Base-by-base conservation (phyloP, 1,140 invertebrate species). In the Neodiprion fabricii region DNA sequence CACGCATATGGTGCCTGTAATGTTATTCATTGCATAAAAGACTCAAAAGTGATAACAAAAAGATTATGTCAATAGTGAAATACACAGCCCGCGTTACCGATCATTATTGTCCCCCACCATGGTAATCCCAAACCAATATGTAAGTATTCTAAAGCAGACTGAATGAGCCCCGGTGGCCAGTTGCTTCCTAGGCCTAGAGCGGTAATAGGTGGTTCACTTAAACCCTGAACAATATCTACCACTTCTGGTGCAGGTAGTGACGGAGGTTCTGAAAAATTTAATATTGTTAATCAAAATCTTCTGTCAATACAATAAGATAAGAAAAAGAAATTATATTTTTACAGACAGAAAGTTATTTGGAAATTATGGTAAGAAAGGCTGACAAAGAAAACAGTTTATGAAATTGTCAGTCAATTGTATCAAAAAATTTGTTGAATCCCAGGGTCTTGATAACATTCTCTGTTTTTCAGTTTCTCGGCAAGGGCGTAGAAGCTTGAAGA, bases 81-180 rank as follows among this genome's bases (percentile, higher is more conserved):
- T 53, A 61, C 21, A 23, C 73, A 72, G 23, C 65, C 14, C 21
- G 48, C 66, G 61, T 84, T 89, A 95, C 94, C 90, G 72, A 94
- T 83, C 7, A 92, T 87, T 82, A 99, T 98, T 12, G 94, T 85
- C 23, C 85, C 91, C 96, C 97, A 98, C 97, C 97, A 99, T 2
- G 97, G 97, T 14, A 98, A 69, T 80, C 92, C 93, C 14, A 89
- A 84, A 1, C 85, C 85, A 61, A 95, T 90, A 85, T 99, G 97
- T 10, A 98, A 66, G 79, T 88, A 93, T 86, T 99, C 97, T 79
- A 99, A 87, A 75, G 88, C 89, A 67, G 92, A 90, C 84, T 98
- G 95, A 1, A 97, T 85, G 0, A 96, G 82, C 5, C 97, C 97
- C 11, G 93, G 84, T 1, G 97, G 97, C 21, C 85, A 88, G 89